Evolutionary conservation across 2,888 invertebrate species (phyloP), one percentile per base, ranked within the genome.

Genomic region (Protophormia terraenovae): DNA sequence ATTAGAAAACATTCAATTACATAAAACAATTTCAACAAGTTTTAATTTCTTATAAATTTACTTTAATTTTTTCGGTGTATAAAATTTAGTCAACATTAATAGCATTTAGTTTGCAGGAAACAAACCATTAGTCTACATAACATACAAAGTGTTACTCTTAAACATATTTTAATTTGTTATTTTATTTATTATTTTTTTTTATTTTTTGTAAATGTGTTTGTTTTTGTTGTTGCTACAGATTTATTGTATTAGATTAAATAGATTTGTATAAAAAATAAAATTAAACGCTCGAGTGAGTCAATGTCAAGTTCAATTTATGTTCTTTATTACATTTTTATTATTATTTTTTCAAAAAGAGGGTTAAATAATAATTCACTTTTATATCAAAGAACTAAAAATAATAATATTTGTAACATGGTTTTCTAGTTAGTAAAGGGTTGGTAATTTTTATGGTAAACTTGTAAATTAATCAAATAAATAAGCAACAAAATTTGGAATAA

Each of bases 281-380:
- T 5, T 24, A 53, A 3, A 53, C 47, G 50, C 10, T 75, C 7
- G 76, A 67, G 79, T 73, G 72, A 24, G n/a, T 67, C 89, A 90
- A 89, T 89, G 90, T 90, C 91, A 90, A 90, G 91, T 90, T 90
- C 90, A 90, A 88, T 88, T 88, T 80, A 64, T 86, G 84, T 81
- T 66, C 45, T 69, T 78, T 50, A 19, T 22, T 41, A 62, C 41
- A n/a, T 32, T 60, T 27, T 19, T 3, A 27, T n/a, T 35, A 2
- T n/a, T n/a, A 2, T 8, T 58, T 58, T n/a, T 58, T n/a, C 27
- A 16, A 62, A 38, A 1, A 10, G 7, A 10, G 45, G 29, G n/a
- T 29, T 60, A 6, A 60, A 38, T 29, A 22, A 22, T 19, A n/a
- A 22, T 73, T 62, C n/a, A 24, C 45, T 55, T 12, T 16, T 22